Evolutionary conservation across 2,888 invertebrate genomes (phyloP).

Genomic region (Nemurella pictetii): DNA sequence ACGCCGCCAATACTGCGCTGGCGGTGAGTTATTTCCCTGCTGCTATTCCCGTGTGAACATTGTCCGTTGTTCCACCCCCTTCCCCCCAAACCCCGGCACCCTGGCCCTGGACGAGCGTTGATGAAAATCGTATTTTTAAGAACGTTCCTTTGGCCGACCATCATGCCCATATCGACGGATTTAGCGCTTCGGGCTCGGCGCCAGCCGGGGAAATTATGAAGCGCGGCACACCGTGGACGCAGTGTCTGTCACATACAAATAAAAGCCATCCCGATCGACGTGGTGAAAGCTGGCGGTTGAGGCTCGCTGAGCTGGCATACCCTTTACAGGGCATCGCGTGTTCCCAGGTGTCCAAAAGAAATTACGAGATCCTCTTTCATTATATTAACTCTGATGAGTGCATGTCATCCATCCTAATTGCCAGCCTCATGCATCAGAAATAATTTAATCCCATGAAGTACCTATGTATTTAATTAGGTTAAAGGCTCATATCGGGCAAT

Average conservation of each 20-base stretch:
- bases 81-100: background rate
- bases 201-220: slow-evolving; percentile 14
- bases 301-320: background rate
- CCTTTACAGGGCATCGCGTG: background rate
- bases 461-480: background rate
- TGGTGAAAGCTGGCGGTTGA: background rate
- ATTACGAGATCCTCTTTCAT: background rate
- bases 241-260: background rate
- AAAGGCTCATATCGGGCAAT: background rate
- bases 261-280: background rate
- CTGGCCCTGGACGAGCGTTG: background rate
- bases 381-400: background rate
- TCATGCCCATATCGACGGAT: slow-evolving; percentile 17
- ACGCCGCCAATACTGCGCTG: background rate
- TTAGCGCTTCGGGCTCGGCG: slow-evolving; percentile 14
- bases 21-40: background rate
- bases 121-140: slow-evolving; percentile 18
- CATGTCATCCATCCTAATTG: background rate
- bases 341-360: background rate
- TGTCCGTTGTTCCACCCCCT: background rate
- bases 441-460: background rate
- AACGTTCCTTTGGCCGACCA: background rate
- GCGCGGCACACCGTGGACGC: background rate
- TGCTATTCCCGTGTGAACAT: no score
- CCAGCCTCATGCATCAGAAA: background rate